A percentile compares a stretch with the other conserved stretches of the same genome.
Conservation (phyloP, 2,113 vertebrate species). For the Odontesthes bonariensis region DNA sequence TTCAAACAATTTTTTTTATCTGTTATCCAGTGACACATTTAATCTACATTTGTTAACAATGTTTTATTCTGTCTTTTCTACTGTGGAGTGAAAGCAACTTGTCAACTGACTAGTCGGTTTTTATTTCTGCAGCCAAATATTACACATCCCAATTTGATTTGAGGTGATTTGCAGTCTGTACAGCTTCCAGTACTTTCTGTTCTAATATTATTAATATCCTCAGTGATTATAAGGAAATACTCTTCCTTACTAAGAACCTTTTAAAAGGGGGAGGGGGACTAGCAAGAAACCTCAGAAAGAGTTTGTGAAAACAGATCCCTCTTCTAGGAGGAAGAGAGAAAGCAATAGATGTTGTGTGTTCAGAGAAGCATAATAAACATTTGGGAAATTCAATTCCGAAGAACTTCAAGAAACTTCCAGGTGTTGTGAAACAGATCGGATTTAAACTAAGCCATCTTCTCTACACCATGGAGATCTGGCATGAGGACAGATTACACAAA, state of each 20-base stretch:
- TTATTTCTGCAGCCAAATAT: neutral
- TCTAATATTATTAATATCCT: neutral
- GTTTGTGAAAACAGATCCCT: neutral
- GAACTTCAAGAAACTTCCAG: constrained; percentile 7
- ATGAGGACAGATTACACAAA: constrained; percentile 2
- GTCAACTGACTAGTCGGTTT: neutral
- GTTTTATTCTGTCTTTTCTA: neutral
- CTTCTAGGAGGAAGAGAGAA: neutral
- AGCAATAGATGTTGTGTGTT: neutral
- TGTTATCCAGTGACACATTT: constrained; percentile 26
- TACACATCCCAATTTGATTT: neutral
- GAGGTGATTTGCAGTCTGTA: neutral
- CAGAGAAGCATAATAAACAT: neutral
- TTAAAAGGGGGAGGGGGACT: neutral
- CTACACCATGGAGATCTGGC: neutral
- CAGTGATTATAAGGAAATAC: neutral
- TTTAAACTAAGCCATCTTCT: constrained; percentile 1
- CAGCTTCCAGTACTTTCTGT: neutral
- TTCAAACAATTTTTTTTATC: constrained; percentile 25
- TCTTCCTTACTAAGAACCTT: neutral
- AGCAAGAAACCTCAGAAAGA: neutral
- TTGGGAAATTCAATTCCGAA: constrained; percentile 8
- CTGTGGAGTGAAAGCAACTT: neutral
- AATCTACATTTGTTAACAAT: constrained; percentile 5
- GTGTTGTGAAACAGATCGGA: constrained; percentile 15